phyloP scores from a whole-genome alignment of 2,797 vertebrate genomes.

The Tadarida brasiliensis region DNA sequence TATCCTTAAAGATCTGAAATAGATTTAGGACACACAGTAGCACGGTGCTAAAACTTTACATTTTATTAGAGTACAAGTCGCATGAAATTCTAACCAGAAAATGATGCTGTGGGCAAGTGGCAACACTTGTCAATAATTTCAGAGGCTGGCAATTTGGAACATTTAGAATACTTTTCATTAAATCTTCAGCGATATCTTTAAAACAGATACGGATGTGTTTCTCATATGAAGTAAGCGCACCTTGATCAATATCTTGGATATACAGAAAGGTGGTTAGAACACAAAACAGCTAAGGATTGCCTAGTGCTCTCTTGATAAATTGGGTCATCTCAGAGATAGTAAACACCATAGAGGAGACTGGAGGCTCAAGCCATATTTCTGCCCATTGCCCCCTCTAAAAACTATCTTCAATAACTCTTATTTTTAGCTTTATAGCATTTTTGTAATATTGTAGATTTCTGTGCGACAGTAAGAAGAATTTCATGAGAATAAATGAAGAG shows the following conservation, averaged over 20 bases:
- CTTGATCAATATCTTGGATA: background rate
- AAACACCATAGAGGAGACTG: background rate
- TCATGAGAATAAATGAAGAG: slow-evolving; percentile 29
- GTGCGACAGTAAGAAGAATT: background rate
- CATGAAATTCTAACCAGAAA: slow-evolving; percentile 57
- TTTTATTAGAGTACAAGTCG: slow-evolving; percentile 50
- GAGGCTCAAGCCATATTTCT: background rate
- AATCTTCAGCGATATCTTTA: background rate
- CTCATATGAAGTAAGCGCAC: background rate
- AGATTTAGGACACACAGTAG: background rate
- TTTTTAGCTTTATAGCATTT: background rate
- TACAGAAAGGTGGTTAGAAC: background rate
- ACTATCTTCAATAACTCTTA: background rate
- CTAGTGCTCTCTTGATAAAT: background rate
- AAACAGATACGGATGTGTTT: background rate
- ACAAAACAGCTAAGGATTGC: background rate
- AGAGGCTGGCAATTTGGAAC: background rate
- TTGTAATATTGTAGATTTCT: background rate
- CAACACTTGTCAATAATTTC: slow-evolving; percentile 15
- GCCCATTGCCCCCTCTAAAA: background rate
- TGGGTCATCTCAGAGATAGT: background rate
- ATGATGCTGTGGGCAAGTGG: background rate
- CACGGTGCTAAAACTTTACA: background rate
- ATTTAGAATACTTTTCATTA: slow-evolving; percentile 15
- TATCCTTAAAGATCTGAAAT: background rate